phyloP scores from a whole-genome alignment of 2,888 invertebrate species.

The Lomographa bimaculata region DNA sequence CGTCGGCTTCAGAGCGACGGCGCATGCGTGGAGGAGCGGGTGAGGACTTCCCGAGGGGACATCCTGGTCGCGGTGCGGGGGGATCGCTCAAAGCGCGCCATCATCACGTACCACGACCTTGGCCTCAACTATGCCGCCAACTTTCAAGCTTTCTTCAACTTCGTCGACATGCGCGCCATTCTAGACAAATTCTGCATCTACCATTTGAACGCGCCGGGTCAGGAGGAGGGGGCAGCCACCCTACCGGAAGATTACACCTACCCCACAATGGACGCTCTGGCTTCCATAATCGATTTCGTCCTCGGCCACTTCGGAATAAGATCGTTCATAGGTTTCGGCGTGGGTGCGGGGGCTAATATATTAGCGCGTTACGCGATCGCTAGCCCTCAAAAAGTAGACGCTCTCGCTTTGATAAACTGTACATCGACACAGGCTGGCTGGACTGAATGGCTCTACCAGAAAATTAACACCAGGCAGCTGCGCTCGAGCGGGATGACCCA shows the following conservation, averaged over 20 bases:
- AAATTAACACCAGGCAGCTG: constrained; percentile 94
- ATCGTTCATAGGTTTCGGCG: constrained; percentile 97
- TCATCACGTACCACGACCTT: constrained; percentile 99
- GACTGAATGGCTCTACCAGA: constrained; percentile 99
- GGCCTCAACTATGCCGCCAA: constrained; percentile 98
- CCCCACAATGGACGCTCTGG: constrained; percentile 98
- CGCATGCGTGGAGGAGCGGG: constrained; percentile 87
- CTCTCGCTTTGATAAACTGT: constrained; percentile 96
- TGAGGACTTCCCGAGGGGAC: constrained; percentile 96
- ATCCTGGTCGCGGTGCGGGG: constrained; percentile 97
- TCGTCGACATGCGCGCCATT: constrained; percentile 93
- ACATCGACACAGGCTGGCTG: constrained; percentile 97
- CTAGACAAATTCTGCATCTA: constrained; percentile 98
- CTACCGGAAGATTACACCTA: constrained; percentile 95
- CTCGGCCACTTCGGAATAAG: constrained; percentile 95
- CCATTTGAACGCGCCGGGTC: constrained; percentile 99
- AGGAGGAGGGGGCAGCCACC: constrained; percentile 97
- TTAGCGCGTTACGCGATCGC: constrained; percentile 94
- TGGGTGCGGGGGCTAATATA: constrained; percentile 98
- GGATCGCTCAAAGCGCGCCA: constrained; percentile 94
- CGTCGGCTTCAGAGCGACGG: constrained; percentile 81
- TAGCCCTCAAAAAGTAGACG: constrained; percentile 94
- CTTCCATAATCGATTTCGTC: constrained; percentile 95
- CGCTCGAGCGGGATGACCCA: constrained; percentile 96
- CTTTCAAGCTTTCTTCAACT: constrained; percentile 97